Evolutionary conservation across 2,113 vertebrate species (phyloP).

Genomic region (Pristiophorus japonicus): DNA sequence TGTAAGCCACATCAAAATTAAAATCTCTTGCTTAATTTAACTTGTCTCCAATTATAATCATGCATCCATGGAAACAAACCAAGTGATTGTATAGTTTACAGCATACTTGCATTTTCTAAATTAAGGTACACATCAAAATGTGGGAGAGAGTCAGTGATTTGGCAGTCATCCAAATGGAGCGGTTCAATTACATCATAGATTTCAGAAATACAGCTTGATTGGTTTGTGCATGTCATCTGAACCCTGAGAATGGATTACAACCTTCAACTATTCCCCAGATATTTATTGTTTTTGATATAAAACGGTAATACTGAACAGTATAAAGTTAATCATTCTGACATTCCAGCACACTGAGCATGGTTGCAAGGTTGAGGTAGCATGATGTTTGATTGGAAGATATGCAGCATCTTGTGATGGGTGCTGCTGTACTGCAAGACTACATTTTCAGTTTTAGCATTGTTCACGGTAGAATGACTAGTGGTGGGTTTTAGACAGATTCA

Average conservation of each 20-base stretch:
- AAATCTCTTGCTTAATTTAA: conserved; percentile 28
- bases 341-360: background rate
- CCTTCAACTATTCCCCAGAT: conserved; percentile 20
- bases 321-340: background rate
- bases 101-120: background rate
- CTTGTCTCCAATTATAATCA: conserved; percentile 25
- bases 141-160: background rate
- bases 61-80: conserved; percentile 18
- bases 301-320: background rate
- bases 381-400: conserved; percentile 15
- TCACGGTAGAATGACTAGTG: background rate
- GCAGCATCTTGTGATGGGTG: background rate
- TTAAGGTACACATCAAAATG: background rate
- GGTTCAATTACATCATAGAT: conserved; percentile 21
- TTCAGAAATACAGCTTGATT: background rate
- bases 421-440: background rate
- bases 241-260: conserved; percentile 24
- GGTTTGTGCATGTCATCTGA: conserved; percentile 12
- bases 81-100: conserved; percentile 13
- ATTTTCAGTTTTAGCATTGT: background rate
- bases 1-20: background rate
- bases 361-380: background rate
- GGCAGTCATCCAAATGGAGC: background rate
- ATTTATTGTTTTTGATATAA: conserved; percentile 28
- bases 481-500: background rate